phyloP scores from a whole-genome alignment of 2,113 vertebrate species.

The Sorex araneus region DNA sequence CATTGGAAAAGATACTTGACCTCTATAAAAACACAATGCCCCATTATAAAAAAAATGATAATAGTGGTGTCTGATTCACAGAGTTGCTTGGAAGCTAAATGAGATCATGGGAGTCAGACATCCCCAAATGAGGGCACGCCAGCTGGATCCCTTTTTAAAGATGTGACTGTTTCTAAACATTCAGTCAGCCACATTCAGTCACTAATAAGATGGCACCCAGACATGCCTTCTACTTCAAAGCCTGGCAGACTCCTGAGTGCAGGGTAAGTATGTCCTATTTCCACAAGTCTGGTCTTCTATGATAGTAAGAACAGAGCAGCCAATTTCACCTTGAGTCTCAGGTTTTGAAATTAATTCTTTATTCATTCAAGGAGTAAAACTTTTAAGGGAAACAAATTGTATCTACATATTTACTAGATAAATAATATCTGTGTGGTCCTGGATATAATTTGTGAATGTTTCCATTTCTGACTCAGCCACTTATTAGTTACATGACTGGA shows the following conservation, averaged over 20 bases:
- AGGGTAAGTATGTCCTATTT: background rate
- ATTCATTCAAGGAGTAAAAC: background rate
- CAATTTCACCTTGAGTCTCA: background rate
- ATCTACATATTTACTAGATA: too few relatives aligned
- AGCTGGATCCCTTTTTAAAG: background rate
- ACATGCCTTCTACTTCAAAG: background rate
- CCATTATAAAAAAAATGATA: background rate
- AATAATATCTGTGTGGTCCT: too few relatives aligned
- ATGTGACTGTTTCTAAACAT: constrained; percentile 5
- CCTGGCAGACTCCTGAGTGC: background rate
- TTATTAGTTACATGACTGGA: too few relatives aligned
- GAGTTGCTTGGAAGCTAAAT: background rate
- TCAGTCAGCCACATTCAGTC: background rate
- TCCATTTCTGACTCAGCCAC: too few relatives aligned
- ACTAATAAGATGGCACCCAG: background rate
- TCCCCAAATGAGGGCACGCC: background rate
- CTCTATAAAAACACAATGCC: background rate
- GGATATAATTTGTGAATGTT: too few relatives aligned
- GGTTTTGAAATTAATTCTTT: constrained; percentile 41
- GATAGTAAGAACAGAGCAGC: background rate
- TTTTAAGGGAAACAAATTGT: constrained; percentile 26
- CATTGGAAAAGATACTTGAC: background rate
- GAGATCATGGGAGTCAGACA: background rate
- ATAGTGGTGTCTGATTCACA: background rate
- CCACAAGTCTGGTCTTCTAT: background rate